A percentile compares a stretch with the other conserved stretches of the same genome.
phyloP scores from a whole-genome alignment of 2,113 vertebrate genomes.

The Numenius arquata region DNA sequence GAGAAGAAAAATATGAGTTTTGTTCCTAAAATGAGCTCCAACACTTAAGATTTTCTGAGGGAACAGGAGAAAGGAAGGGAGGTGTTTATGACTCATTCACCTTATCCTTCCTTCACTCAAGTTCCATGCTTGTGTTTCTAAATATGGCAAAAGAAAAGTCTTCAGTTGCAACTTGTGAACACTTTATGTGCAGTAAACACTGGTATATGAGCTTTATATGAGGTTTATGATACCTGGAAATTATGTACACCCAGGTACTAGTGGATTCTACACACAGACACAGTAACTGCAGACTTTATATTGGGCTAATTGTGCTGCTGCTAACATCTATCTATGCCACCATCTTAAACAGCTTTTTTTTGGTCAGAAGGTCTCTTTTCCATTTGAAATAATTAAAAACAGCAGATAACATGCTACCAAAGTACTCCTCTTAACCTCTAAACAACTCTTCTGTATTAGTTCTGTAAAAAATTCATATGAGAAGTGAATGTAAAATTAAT shows the following conservation, averaged over 20 bases:
- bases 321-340: background rate
- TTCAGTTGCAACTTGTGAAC: background rate
- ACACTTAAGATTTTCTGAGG: background rate
- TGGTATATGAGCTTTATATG: background rate
- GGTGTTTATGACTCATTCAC: background rate
- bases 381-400: background rate
- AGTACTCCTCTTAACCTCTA: background rate
- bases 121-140: background rate
- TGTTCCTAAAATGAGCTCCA: background rate
- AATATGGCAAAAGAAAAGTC: background rate
- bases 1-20: background rate
- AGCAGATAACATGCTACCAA: background rate
- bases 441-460: background rate
- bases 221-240: background rate
- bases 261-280: background rate
- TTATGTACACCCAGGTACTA: background rate
- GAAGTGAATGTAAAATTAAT: background rate
- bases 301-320: background rate
- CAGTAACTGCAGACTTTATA: background rate
- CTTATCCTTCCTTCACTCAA: background rate
- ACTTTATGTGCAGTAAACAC: background rate
- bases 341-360: background rate
- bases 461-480: background rate
- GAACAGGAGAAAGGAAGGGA: background rate
- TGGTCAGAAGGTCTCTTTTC: background rate